These are phyloP conservation scores for Lampris incognitus DNA, from an alignment of 2,113 vertebrate species.

Conservation along the genomic window DNA sequence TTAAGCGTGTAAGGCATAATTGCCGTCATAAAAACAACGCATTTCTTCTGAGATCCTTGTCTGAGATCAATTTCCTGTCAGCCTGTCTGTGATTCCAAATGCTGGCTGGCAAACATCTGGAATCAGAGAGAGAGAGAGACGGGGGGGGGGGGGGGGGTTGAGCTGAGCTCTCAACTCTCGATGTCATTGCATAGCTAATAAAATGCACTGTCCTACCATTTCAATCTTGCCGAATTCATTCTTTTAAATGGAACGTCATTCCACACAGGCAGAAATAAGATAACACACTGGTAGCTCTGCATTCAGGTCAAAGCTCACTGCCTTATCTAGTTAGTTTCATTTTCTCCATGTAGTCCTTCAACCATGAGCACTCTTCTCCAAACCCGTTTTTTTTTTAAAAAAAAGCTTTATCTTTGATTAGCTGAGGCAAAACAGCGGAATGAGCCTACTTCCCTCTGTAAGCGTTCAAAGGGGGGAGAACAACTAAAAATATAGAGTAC, in stretches of 20 bases:
- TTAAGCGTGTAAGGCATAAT: conserved; percentile 7
- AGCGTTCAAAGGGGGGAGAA: conserved; percentile 11
- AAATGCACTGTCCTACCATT: neutral
- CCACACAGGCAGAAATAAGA: neutral
- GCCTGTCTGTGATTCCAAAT: no score
- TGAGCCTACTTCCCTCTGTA: conserved; percentile 10
- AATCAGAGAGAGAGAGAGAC: no score
- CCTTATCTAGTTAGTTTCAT: neutral
- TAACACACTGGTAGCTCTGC: neutral
- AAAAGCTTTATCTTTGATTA: conserved; percentile 13
- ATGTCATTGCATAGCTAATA: no score
- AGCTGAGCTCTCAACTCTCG: no score
- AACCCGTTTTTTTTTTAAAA: conserved; percentile 1
- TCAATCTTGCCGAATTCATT: neutral
- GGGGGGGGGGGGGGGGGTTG: no score
- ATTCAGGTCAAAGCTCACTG: conserved; percentile 10
- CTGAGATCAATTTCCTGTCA: no score
- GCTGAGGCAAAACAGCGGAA: conserved; percentile 23
- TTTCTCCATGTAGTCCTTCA: neutral
- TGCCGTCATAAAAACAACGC: neutral
- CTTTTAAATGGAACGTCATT: neutral
- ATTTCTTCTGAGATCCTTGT: no score
- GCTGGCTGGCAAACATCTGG: no score
- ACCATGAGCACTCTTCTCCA: neutral
- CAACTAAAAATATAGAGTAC: conserved; percentile 17